Percentiles rank a stretch among this genome's conserved stretches.
phyloP scores from a whole-genome alignment of 1,140 invertebrate genomes.

The Hyles vespertilio region DNA sequence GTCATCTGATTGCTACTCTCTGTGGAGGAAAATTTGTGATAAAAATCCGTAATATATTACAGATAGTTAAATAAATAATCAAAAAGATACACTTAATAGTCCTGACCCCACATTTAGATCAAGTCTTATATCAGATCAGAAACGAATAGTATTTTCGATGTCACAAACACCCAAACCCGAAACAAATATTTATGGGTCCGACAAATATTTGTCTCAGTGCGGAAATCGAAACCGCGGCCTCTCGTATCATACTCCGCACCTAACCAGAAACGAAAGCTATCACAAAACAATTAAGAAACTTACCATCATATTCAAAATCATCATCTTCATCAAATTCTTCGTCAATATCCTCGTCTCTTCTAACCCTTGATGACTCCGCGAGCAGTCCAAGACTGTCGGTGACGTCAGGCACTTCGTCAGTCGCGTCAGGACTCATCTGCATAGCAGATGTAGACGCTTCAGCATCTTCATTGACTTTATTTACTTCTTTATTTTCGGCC shows the following conservation, averaged over 20 bases:
- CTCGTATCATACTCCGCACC: too few species aligned
- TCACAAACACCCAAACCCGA: too few species aligned
- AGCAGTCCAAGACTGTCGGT: slow-evolving; percentile 52
- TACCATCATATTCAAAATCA: slow-evolving; percentile 53
- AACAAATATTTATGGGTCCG: too few species aligned
- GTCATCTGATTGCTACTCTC: slow-evolving; percentile 56
- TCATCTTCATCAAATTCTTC: slow-evolving; percentile 62
- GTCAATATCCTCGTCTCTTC: slow-evolving; percentile 59
- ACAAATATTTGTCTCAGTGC: too few species aligned
- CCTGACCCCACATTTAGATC: too few species aligned
- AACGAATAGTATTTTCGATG: too few species aligned
- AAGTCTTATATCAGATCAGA: too few species aligned
- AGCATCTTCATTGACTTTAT: background rate
- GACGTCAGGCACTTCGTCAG: slow-evolving; percentile 33
- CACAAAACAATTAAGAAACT: background rate
- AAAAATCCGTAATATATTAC: too few species aligned
- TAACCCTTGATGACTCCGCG: slow-evolving; percentile 49
- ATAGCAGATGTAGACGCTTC: background rate
- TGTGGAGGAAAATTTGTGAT: slow-evolving; percentile 13
- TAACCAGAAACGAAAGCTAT: too few species aligned
- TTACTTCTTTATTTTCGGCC: background rate
- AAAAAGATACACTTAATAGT: too few species aligned
- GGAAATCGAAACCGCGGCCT: too few species aligned
- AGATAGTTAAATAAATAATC: too few species aligned
- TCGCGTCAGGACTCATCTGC: slow-evolving; percentile 23